Evolutionary conservation across 2,888 invertebrate species (phyloP).

Genomic region (Choreutis nemorana): DNA sequence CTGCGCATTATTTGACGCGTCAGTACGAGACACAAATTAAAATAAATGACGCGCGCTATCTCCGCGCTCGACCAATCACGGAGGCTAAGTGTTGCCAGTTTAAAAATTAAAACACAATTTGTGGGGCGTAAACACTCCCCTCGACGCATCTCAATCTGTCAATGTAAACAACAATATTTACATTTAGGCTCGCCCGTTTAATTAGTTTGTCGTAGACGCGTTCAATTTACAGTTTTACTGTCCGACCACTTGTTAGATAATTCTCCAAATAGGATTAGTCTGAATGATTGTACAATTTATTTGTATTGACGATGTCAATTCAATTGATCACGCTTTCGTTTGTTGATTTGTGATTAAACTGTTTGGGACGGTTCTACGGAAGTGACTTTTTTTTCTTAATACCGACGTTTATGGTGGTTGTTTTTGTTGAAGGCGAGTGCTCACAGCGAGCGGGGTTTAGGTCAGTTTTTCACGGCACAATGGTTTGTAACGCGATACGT

Average conservation of each 20-base stretch:
- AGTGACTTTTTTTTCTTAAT: no score
- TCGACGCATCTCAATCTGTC: constrained; percentile 45
- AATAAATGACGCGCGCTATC: constrained; percentile 58
- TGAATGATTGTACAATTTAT: constrained; percentile 16
- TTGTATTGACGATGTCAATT: constrained; percentile 20
- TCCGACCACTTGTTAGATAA: constrained; percentile 18
- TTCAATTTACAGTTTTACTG: constrained; percentile 13
- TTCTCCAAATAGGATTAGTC: constrained; percentile 19
- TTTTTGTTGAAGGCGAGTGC: no score
- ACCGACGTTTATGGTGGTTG: no score
- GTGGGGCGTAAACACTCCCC: constrained; percentile 24
- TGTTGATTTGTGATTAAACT: neutral
- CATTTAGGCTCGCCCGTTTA: constrained; percentile 31
- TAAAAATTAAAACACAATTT: constrained; percentile 59
- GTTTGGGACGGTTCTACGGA: neutral
- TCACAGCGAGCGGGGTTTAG: no score
- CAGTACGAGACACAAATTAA: constrained; percentile 38
- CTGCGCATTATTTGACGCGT: constrained; percentile 5
- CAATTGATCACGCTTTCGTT: neutral
- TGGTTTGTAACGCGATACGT: no score
- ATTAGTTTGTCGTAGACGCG: constrained; percentile 32
- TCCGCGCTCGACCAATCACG: constrained; percentile 31
- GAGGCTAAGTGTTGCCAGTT: constrained; percentile 43
- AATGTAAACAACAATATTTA: constrained; percentile 50
- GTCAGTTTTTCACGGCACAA: no score